Percentiles rank a stretch among this genome's conserved stretches.
Evolutionary conservation across 2,888 invertebrate species (phyloP).

Genomic region (Helleia helle): DNA sequence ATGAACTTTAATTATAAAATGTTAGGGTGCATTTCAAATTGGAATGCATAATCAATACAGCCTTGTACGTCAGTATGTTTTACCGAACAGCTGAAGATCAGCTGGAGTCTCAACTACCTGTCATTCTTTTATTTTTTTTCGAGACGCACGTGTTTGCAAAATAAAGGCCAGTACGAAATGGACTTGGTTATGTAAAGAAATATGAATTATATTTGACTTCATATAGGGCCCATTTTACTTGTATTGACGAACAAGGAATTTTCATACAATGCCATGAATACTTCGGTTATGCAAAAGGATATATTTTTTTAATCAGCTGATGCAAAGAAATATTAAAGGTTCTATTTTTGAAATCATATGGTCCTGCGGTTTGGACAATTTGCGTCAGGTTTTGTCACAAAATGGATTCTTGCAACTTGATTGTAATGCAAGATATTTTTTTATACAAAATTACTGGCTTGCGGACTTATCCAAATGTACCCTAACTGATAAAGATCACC

Average conservation of each 20-base stretch:
- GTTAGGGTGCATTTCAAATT: constrained; percentile 1
- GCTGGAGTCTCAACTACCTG: constrained; percentile 28
- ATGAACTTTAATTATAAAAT: background rate
- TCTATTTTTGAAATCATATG: constrained; percentile 9
- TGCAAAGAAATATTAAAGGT: constrained; percentile 12
- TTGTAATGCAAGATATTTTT: too few relatives aligned
- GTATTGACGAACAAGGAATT: background rate
- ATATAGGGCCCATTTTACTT: constrained; percentile 6
- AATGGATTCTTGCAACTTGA: background rate
- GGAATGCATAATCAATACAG: background rate
- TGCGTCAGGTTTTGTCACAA: background rate
- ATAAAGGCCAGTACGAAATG: constrained; percentile 22
- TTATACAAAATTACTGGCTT: too few relatives aligned
- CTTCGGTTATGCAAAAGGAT: constrained; percentile 27
- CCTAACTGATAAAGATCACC: too few relatives aligned
- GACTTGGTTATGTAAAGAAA: constrained; percentile 11
- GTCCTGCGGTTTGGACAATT: background rate
- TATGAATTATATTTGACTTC: background rate
- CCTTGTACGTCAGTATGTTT: constrained; percentile 8
- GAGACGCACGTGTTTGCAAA: constrained; percentile 25
- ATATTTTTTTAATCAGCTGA: constrained; percentile 25
- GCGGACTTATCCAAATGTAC: too few relatives aligned
- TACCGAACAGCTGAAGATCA: constrained; percentile 27
- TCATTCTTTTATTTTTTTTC: constrained; percentile 27
- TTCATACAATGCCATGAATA: constrained; percentile 19